A percentile compares a stretch with the other conserved stretches of the same genome.
phyloP scores from a whole-genome alignment of 2,888 invertebrate species.

The Cremastinae sp. region DNA sequence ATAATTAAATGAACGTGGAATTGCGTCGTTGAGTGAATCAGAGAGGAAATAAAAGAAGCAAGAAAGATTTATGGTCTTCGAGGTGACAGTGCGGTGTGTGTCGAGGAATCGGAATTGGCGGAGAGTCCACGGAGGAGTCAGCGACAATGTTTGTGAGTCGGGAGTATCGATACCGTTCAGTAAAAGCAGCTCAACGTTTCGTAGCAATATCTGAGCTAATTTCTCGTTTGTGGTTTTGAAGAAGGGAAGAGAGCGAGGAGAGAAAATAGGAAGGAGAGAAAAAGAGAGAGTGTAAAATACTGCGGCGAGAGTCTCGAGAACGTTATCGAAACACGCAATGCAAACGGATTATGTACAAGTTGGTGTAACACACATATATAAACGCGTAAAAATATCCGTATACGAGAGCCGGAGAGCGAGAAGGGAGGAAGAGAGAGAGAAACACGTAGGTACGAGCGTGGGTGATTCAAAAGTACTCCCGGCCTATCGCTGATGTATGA shows the following conservation, averaged over 20 bases:
- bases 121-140: constrained; percentile 16
- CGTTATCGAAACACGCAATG: constrained; percentile 78
- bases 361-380: constrained; percentile 39
- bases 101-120: constrained; percentile 17
- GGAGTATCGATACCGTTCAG: constrained; percentile 51
- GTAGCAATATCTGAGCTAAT: constrained; percentile 50
- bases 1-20: constrained; percentile 3
- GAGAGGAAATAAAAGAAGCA: background rate
- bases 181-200: constrained; percentile 38
- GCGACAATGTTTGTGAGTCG: constrained; percentile 7
- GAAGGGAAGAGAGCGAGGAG: constrained; percentile 16
- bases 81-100: constrained; percentile 4
- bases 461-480: constrained; percentile 28
- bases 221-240: constrained; percentile 46
- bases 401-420: constrained; percentile 34
- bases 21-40: background rate
- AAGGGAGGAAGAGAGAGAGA: constrained; percentile 43
- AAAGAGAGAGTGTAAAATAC: constrained; percentile 73
- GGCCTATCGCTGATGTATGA: constrained; percentile 56
- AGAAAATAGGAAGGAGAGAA: constrained; percentile 68
- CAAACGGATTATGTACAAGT: constrained; percentile 67
- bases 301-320: constrained; percentile 64
- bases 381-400: background rate
- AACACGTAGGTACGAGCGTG: constrained; percentile 43
- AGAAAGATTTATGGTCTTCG: constrained; percentile 15